Conservation (phyloP, 2,888 invertebrate genomes). For the Drosophila emarginata region DNA sequence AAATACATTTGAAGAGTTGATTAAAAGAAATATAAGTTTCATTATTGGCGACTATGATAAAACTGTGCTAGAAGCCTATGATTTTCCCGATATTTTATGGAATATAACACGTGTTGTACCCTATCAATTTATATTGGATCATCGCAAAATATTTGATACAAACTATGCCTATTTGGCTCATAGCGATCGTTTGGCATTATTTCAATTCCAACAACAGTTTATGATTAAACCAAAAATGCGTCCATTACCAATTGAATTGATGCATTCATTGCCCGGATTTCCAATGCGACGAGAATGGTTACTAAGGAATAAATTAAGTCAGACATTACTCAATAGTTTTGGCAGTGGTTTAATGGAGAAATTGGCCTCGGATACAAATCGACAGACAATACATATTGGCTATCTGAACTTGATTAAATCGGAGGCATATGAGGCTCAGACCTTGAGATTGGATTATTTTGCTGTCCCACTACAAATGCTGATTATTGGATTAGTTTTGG, state of each 20-base stretch:
- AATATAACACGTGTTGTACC: too few relatives aligned
- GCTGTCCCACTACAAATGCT: slow-evolving; percentile 38
- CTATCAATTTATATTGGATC: too few relatives aligned
- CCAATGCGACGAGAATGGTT: too few relatives aligned
- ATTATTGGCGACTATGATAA: too few relatives aligned
- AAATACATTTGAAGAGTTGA: too few relatives aligned
- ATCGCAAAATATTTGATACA: too few relatives aligned
- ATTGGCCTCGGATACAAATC: slow-evolving; percentile 46
- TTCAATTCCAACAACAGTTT: slow-evolving; percentile 51
- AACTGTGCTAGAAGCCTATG: too few relatives aligned
- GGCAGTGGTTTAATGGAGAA: slow-evolving; percentile 57
- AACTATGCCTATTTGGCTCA: too few relatives aligned
- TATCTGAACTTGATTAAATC: slow-evolving; percentile 45
- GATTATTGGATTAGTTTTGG: not conserved
- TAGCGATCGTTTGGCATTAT: slow-evolving; percentile 50
- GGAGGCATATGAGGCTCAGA: slow-evolving; percentile 31
- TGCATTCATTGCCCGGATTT: slow-evolving; percentile 55
- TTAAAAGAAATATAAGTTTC: too few relatives aligned
- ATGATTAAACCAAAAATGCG: slow-evolving; percentile 53
- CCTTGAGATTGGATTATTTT: slow-evolving; percentile 56
- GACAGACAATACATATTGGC: slow-evolving; percentile 42
- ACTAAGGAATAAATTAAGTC: slow-evolving; percentile 57
- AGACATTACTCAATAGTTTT: slow-evolving; percentile 54
- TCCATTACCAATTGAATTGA: slow-evolving; percentile 43
- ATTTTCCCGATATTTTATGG: too few relatives aligned